Base-by-base conservation (phyloP, 2,797 vertebrate genomes). In the Phoxinus dragarum region DNA sequence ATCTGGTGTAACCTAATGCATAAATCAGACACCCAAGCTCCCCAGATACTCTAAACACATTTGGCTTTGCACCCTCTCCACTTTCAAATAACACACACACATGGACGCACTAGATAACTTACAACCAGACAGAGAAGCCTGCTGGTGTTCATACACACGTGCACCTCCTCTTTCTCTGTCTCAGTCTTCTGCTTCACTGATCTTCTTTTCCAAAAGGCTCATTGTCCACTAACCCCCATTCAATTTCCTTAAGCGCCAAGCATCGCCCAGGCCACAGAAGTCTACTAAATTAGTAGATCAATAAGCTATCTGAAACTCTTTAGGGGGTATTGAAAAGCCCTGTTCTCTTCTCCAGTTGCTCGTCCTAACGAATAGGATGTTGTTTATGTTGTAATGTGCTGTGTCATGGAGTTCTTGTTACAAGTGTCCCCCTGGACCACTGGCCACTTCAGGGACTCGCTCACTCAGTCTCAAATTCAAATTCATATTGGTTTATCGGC, bases 301-400 rank as follows among this genome's bases (percentile, higher is more conserved):
- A 96, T 97, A 96, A 92, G 93, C 93, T 95, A 95, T 96, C 94
- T 91, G 91, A 95, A 91, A 87, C 92, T 93, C 95, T 92, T 93
- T 87, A 88, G 94, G 96, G 95, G 95, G 89, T 87, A 92, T 23
- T 92, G 92, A 91, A 91, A 91, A 92, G 93, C 93, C 89, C 82
- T 12, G 74, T 88, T 91, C 91, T 90, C 92, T 91, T 95, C 96
- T 96, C 95, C 74, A 74, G 89, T 94, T 95, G 94, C 96, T 87
- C 89, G 91, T 92, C 93, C 95, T 96, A 97, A 96, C 95, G 95
- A 95, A 95, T 93, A 96, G 93, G 92, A 90, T 95, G 96, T 96
- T 97, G 96, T 96, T 97, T 96, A 94, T 93, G 94, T 95, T 96
- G 95, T 96, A 94, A 94, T 91, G 92, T 94, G 93, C 93, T 93